A percentile compares a stretch with the other conserved stretches of the same genome.
Conservation (phyloP, 2,888 invertebrate species). For the Camponotus fellah region DNA sequence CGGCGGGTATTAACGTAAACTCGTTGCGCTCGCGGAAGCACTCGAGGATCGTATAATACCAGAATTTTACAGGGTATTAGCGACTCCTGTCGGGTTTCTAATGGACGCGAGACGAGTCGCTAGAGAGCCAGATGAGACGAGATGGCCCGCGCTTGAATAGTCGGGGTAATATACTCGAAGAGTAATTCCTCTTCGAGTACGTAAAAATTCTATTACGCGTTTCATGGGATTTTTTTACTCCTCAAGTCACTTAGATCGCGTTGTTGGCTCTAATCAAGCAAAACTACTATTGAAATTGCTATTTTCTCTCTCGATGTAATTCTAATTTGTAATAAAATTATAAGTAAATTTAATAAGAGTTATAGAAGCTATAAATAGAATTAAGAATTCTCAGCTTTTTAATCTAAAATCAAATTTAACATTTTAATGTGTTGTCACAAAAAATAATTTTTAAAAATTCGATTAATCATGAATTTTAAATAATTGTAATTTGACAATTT, state of each 20-base stretch:
- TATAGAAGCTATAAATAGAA: conserved; percentile 4
- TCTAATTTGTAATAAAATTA: neutral
- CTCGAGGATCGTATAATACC: conserved; percentile 65
- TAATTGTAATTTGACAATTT: neutral
- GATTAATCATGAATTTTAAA: neutral
- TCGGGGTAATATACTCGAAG: conserved; percentile 12
- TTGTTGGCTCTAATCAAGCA: neutral
- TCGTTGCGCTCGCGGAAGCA: conserved; percentile 53
- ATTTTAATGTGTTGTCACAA: neutral
- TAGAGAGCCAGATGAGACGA: neutral
- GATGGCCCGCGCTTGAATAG: conserved; percentile 51
- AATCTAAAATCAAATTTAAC: neutral
- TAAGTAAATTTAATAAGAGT: neutral
- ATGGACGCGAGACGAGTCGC: conserved; percentile 25
- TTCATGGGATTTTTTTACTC: conserved; percentile 13
- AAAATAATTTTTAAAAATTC: neutral
- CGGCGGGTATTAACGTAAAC: conserved; percentile 68
- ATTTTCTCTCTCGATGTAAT: neutral
- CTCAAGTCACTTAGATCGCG: neutral
- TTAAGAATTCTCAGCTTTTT: neutral
- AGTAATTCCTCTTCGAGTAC: conserved; percentile 42
- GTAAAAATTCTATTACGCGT: conserved; percentile 25
- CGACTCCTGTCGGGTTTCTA: conserved; percentile 43
- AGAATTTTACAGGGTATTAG: conserved; percentile 66
- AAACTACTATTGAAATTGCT: neutral